phyloP scores from a whole-genome alignment of 1,140 invertebrate species.

The Tenebrio molitor region DNA sequence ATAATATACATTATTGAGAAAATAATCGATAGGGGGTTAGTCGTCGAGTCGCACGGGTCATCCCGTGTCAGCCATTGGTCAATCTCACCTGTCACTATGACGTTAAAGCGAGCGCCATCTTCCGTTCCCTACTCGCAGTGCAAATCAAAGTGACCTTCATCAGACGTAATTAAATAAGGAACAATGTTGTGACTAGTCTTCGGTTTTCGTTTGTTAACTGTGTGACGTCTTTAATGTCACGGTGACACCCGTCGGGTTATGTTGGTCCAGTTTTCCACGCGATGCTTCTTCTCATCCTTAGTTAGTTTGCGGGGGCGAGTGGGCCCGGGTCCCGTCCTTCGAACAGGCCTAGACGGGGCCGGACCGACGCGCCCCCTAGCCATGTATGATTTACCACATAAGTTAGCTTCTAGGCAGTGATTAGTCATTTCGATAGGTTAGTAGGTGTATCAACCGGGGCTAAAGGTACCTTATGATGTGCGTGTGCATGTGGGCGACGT shows the following conservation, averaged over 20 bases:
- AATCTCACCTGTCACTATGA: conserved; percentile 25
- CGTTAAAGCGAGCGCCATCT: neutral
- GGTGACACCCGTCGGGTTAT: neutral
- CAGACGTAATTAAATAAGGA: conserved; percentile 26
- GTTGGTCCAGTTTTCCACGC: neutral
- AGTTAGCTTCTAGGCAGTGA: conserved; percentile 21
- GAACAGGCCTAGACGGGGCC: conserved; percentile 12
- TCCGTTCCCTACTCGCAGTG: conserved; percentile 25
- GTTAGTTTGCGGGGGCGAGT: conserved; percentile 3
- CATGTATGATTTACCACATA: conserved; percentile 28
- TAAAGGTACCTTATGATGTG: conserved; percentile 40
- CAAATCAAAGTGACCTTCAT: conserved; percentile 36
- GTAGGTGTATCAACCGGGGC: conserved; percentile 21
- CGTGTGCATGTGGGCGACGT: conserved; percentile 22
- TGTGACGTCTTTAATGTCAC: conserved; percentile 5
- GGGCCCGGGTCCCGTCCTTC: too few relatives aligned
- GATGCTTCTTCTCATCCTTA: conserved; percentile 8
- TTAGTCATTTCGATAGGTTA: conserved; percentile 24
- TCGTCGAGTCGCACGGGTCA: neutral
- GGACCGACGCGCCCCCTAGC: neutral
- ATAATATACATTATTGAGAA: conserved; percentile 1
- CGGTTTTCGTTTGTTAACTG: neutral
- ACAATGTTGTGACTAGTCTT: conserved; percentile 36
- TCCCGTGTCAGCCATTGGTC: conserved; percentile 37
- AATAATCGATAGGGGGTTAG: conserved; percentile 1